phyloP scores from a whole-genome alignment of 2,113 vertebrate genomes.

The Capreolus pygargus region DNA sequence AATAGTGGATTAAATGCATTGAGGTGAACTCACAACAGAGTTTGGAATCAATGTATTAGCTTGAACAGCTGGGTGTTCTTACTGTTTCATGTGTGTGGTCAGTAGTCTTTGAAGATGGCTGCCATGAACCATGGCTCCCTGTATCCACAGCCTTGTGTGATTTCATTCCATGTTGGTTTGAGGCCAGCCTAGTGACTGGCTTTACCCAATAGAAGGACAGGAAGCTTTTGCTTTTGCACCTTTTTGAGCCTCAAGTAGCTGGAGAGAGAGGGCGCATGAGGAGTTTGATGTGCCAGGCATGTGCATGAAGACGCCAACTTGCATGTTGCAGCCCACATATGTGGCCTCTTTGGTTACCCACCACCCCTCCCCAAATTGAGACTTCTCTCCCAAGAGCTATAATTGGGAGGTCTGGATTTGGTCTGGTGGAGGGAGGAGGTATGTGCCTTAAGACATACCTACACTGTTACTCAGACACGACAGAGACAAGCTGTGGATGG shows the following conservation, averaged over 20 bases:
- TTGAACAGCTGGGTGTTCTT: background rate
- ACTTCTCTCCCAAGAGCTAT: background rate
- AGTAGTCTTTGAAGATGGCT: background rate
- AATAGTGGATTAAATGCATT: background rate
- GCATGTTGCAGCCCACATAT: background rate
- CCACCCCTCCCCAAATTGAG: background rate
- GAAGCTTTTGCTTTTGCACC: background rate
- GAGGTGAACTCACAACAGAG: background rate
- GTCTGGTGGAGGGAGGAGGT: background rate
- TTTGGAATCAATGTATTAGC: background rate
- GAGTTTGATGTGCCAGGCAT: rapidly evolving
- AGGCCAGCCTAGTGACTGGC: background rate
- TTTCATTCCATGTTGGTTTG: background rate
- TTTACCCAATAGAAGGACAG: background rate
- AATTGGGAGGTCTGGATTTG: background rate
- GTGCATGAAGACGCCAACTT: rapidly evolving
- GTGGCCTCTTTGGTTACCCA: background rate
- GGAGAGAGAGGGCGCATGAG: background rate
- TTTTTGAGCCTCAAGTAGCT: background rate
- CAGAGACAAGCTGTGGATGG: background rate
- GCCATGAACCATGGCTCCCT: background rate
- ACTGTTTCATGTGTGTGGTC: rapidly evolving
- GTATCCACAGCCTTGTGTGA: rapidly evolving
- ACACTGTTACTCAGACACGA: background rate
- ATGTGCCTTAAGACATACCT: background rate